Evolutionary conservation across 2,797 vertebrate genomes (phyloP).

Genomic region (Parambassis ranga): DNA sequence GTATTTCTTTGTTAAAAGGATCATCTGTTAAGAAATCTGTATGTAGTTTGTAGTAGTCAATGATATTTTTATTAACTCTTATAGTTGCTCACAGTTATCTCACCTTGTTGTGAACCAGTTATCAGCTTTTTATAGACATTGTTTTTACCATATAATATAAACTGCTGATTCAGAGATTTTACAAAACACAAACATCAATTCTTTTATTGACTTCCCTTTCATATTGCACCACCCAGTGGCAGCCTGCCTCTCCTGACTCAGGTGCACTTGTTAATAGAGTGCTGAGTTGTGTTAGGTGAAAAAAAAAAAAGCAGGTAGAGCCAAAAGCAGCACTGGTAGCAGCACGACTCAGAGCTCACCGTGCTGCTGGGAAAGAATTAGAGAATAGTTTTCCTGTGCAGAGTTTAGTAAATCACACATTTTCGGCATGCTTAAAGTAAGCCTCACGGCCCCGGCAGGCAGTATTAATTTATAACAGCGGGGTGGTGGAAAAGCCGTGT

Average conservation of each 20-base stretch:
- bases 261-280: constrained; percentile 4
- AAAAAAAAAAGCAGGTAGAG: not conserved
- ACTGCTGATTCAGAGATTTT: no score
- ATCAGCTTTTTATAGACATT: no score
- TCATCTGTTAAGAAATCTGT: no score
- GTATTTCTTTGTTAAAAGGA: no score
- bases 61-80: no score
- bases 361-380: constrained; percentile 9
- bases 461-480: constrained; percentile 46
- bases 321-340: not conserved
- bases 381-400: constrained; percentile 12
- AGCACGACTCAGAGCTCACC: not conserved
- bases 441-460: not conserved
- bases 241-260: not conserved
- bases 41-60: no score
- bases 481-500: constrained; percentile 59
- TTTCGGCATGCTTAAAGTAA: constrained; percentile 33
- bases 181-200: not conserved
- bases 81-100: no score
- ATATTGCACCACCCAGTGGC: constrained; percentile 47
- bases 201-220: not conserved
- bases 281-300: constrained; percentile 28
- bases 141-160: no score
- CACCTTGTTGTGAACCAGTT: no score
- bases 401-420: constrained; percentile 32